These are phyloP conservation scores for Perizoma affinitatum DNA, from an alignment of 2,888 invertebrate genomes.

Conservation along the genomic window DNA sequence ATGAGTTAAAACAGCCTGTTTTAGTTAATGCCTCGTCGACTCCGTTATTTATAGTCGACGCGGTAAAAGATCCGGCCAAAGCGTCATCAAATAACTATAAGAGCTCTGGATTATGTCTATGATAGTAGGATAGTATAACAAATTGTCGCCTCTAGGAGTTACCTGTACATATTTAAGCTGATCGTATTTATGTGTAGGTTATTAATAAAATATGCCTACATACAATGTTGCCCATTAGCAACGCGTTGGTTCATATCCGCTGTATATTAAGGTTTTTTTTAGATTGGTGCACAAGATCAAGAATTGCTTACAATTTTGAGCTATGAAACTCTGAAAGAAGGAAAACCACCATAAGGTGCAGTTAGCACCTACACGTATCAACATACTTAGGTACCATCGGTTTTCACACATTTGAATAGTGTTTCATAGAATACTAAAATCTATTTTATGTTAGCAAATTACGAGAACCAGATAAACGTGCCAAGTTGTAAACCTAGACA, in stretches of 20 bases:
- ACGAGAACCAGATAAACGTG: constrained; percentile 22
- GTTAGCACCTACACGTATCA: constrained; percentile 5
- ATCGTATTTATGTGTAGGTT: neutral
- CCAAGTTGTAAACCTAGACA: constrained; percentile 33
- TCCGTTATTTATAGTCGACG: constrained; percentile 62
- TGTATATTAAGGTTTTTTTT: too few relatives aligned
- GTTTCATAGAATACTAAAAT: constrained; percentile 26
- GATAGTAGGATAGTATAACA: constrained; percentile 10
- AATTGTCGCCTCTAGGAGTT: constrained; percentile 11
- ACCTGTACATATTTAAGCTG: constrained; percentile 13
- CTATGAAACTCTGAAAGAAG: too few relatives aligned
- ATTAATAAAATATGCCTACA: too few relatives aligned
- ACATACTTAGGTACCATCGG: too few relatives aligned
- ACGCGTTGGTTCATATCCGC: too few relatives aligned
- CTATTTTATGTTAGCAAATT: constrained; percentile 24
- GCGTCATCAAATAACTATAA: constrained; percentile 40
- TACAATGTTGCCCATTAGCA: too few relatives aligned
- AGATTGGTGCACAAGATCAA: too few relatives aligned
- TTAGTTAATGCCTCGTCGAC: constrained; percentile 61
- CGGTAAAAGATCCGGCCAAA: constrained; percentile 47
- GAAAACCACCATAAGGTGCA: neutral
- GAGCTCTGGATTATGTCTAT: constrained; percentile 16
- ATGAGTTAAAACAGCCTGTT: constrained; percentile 55
- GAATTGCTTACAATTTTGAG: too few relatives aligned
- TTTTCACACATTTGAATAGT: too few relatives aligned